Conservation (phyloP, 2,113 vertebrate genomes). For the Ciconia boyciana region DNA sequence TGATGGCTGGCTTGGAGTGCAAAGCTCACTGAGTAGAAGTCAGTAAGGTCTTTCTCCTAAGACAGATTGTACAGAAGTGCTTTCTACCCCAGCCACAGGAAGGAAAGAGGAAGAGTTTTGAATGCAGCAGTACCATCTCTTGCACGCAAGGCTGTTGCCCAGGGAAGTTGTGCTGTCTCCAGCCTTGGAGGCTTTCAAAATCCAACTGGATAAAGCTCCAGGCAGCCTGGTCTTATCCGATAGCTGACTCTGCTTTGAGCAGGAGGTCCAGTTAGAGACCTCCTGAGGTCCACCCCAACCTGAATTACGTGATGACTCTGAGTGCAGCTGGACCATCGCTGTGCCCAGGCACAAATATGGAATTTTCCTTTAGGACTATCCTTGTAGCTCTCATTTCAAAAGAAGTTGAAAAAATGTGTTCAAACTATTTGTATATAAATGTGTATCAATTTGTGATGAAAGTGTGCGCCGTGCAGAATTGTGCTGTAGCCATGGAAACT, state of each 20-base stretch:
- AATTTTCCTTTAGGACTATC: neutral
- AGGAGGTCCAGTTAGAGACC: neutral
- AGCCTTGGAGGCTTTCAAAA: neutral
- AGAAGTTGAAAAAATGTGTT: neutral
- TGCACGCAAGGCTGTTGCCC: neutral
- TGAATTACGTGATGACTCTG: neutral
- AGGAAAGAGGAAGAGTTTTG: neutral
- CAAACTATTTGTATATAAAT: slow-evolving; percentile 10
- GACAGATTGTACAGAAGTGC: neutral
- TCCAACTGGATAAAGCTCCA: neutral
- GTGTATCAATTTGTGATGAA: slow-evolving; percentile 14
- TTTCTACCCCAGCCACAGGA: neutral
- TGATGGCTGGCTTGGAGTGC: neutral
- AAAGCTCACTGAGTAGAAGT: neutral
- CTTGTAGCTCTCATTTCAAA: neutral
- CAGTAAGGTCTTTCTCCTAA: neutral
- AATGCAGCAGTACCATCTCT: neutral
- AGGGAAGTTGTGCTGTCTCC: neutral
- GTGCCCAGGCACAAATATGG: neutral
- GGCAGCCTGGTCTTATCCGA: neutral
- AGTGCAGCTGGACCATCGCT: neutral
- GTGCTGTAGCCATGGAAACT: slow-evolving; percentile 50
- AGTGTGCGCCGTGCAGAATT: neutral
- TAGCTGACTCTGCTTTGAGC: neutral
- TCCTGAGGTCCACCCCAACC: neutral